phyloP scores from a whole-genome alignment of 2,113 vertebrate species.

The Coptodon rendalli region DNA sequence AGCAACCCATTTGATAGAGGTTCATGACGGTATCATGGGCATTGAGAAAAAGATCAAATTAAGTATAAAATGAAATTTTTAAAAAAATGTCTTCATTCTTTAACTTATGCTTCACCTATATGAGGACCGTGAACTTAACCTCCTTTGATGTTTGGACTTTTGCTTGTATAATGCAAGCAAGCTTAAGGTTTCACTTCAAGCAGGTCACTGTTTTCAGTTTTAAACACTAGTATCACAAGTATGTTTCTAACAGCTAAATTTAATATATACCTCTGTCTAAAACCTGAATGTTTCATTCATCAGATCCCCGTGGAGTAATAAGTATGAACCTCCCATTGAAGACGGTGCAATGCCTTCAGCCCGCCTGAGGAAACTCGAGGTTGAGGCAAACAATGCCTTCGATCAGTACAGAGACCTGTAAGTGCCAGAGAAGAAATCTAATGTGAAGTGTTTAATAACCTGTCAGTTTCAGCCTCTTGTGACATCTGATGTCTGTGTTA shows the following conservation, averaged over 20 bases:
- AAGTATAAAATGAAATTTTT: background rate
- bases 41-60: background rate
- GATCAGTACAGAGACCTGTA: constrained; percentile 98
- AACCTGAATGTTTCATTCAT: background rate
- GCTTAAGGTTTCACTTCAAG: background rate
- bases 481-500: background rate
- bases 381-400: constrained; percentile 98
- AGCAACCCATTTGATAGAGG: background rate
- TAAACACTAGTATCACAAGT: background rate
- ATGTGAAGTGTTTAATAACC: background rate
- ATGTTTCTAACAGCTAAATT: background rate
- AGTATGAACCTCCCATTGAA: constrained; percentile 96
- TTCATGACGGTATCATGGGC: background rate
- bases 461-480: background rate
- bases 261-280: background rate
- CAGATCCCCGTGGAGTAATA: constrained; percentile 99
- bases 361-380: constrained; percentile 94
- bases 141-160: background rate
- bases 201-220: background rate
- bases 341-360: constrained; percentile 98
- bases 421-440: constrained; percentile 1
- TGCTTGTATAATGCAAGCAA: background rate
- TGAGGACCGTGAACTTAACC: background rate
- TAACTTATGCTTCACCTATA: background rate
- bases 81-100: background rate